These are phyloP conservation scores for Choloepus didactylus DNA, from an alignment of 2,797 vertebrate species.

Conservation along the genomic window DNA sequence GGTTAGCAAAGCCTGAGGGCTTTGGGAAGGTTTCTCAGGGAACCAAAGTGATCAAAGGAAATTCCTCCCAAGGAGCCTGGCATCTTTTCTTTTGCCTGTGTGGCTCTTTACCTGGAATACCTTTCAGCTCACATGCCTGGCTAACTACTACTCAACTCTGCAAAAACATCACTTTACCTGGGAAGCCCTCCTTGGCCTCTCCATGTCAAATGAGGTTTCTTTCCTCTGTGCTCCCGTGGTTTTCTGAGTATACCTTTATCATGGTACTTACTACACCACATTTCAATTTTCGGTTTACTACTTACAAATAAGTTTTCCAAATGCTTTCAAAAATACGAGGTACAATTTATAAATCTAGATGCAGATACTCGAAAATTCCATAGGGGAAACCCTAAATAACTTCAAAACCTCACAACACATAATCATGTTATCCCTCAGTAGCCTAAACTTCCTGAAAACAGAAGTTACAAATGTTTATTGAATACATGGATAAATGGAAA, in stretches of 20 bases:
- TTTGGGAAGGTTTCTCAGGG: neutral
- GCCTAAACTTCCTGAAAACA: neutral
- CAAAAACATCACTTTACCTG: neutral
- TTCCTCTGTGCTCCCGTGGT: neutral
- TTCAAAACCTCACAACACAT: neutral
- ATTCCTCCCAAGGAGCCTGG: neutral
- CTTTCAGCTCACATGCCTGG: neutral
- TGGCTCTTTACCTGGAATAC: neutral
- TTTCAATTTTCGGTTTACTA: neutral
- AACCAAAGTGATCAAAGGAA: neutral
- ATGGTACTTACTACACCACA: too few relatives aligned
- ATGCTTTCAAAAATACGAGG: neutral
- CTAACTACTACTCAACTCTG: neutral
- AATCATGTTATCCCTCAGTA: too few relatives aligned
- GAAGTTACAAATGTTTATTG: neutral
- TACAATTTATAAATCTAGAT: neutral
- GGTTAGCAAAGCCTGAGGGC: neutral
- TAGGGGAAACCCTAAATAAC: neutral
- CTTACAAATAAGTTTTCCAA: neutral
- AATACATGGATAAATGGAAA: neutral
- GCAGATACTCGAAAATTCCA: neutral
- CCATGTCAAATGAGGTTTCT: neutral
- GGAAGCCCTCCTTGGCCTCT: neutral
- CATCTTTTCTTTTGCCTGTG: neutral
- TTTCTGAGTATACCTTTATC: neutral